Evolutionary conservation across 2,888 invertebrate genomes (phyloP).

Genomic region (Latrodectus hesperus): DNA sequence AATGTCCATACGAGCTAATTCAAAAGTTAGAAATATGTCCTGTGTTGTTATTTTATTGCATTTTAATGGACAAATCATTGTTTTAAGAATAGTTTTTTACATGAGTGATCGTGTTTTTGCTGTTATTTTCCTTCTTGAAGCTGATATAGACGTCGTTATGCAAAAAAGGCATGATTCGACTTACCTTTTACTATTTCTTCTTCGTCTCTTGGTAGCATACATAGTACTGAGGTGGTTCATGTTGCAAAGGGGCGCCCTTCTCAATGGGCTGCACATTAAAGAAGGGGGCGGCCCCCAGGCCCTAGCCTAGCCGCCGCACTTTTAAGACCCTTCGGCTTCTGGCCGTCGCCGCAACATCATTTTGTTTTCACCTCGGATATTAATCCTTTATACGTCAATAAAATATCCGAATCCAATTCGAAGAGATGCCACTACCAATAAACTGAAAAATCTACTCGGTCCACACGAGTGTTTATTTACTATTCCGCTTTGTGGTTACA

Average conservation of each 20-base stretch:
- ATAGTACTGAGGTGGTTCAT: constrained; percentile 96
- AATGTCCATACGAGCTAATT: too few relatives aligned
- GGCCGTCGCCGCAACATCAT: constrained; percentile 1
- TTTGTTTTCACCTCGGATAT: not conserved
- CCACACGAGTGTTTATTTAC: not conserved
- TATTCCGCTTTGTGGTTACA: constrained; percentile 4
- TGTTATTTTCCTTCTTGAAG: too few relatives aligned
- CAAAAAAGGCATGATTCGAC: too few relatives aligned
- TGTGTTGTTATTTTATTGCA: too few relatives aligned
- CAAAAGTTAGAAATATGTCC: too few relatives aligned
- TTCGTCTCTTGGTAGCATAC: constrained; percentile 95
- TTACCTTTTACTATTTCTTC: constrained; percentile 97
- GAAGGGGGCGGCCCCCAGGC: constrained; percentile 35
- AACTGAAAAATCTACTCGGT: not conserved
- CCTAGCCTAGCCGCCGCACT: constrained; percentile 30
- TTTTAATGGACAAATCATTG: too few relatives aligned
- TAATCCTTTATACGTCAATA: not conserved
- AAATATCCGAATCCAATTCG: not conserved
- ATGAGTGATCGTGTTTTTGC: too few relatives aligned
- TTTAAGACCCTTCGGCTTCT: constrained; percentile 7
- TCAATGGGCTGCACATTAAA: constrained; percentile 47
- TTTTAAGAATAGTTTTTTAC: too few relatives aligned
- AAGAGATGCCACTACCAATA: constrained; percentile 20
- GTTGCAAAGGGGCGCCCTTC: constrained; percentile 42
- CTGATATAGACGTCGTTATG: too few relatives aligned